Evolutionary conservation across 2,113 vertebrate species (phyloP).

Genomic region (Camelus dromedarius): DNA sequence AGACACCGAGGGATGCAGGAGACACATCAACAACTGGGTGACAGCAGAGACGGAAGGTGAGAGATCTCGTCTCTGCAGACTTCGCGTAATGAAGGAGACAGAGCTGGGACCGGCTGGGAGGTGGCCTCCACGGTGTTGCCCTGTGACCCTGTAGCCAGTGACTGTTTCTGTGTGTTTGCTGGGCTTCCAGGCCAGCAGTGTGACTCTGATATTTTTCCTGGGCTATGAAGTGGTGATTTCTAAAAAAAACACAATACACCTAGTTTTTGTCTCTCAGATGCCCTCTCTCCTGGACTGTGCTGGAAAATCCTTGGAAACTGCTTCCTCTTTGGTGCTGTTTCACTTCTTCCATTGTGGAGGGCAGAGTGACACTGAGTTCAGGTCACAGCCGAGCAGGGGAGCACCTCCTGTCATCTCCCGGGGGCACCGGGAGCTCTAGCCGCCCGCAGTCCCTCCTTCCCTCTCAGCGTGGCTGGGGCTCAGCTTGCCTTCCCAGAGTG

Average conservation of each 20-base stretch:
- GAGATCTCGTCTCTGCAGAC: not conserved
- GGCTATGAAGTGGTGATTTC: not conserved
- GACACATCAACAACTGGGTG: conserved; percentile 94
- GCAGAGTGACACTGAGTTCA: rapidly evolving
- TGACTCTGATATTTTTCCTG: not conserved
- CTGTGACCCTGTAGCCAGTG: not conserved
- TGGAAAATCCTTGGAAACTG: not conserved
- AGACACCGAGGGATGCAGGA: conserved; percentile 89
- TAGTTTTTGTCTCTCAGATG: not conserved
- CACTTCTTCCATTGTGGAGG: not conserved
- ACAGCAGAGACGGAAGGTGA: conserved; percentile 92
- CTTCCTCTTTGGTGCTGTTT: not conserved
- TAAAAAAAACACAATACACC: not conserved
- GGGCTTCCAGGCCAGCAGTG: not conserved
- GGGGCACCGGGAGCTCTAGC: not conserved
- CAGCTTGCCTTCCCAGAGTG: not conserved
- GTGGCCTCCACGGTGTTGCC: rapidly evolving
- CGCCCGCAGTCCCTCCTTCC: too few species aligned
- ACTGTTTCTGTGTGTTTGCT: not conserved
- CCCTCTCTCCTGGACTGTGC: rapidly evolving
- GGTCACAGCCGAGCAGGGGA: rapidly evolving
- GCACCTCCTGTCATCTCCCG: rapidly evolving
- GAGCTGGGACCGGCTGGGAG: rapidly evolving
- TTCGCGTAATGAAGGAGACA: rapidly evolving
- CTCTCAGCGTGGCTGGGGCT: not conserved